Evolutionary conservation across 2,113 vertebrate genomes (phyloP).

Genomic region (Dascyllus trimaculatus): DNA sequence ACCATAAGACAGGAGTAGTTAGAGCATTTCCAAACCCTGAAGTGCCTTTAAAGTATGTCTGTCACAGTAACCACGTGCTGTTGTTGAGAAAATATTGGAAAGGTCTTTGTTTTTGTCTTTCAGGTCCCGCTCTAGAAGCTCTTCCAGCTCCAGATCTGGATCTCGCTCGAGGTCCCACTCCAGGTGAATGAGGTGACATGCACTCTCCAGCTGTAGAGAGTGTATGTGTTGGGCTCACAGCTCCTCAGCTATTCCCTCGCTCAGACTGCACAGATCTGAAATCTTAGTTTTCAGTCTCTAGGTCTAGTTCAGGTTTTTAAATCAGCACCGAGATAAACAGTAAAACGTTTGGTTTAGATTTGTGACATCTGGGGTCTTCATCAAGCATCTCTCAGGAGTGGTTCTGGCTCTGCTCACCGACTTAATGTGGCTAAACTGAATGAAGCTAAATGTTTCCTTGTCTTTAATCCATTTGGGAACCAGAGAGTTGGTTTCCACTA

Average conservation of each 20-base stretch:
- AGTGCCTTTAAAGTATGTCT: not conserved
- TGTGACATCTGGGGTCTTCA: constrained; percentile 52
- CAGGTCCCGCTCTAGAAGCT: constrained; percentile 98
- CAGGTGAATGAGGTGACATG: constrained; percentile 99
- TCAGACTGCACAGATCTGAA: constrained; percentile 7
- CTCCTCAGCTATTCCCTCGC: constrained; percentile 55
- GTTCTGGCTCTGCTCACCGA: not conserved
- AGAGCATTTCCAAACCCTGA: too few species aligned
- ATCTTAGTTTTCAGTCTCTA: not conserved
- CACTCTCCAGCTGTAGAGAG: constrained; percentile 90
- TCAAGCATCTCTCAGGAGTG: constrained; percentile 55
- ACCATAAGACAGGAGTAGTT: too few species aligned
- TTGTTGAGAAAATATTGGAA: constrained; percentile 79
- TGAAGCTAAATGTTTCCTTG: not conserved
- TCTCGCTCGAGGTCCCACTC: constrained; percentile 98
- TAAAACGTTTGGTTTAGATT: not conserved
- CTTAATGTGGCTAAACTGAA: not conserved
- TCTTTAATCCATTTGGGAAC: not conserved
- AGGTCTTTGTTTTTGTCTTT: constrained; percentile 84
- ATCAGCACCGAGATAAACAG: not conserved
- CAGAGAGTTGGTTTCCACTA: too few species aligned
- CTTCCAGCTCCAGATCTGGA: constrained; percentile 97
- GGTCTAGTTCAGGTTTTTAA: not conserved
- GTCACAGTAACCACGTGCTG: not conserved
- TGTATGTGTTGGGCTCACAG: constrained; percentile 72